Base-by-base conservation (phyloP, 2,888 invertebrate genomes). In the Drosophila meridionalis region DNA sequence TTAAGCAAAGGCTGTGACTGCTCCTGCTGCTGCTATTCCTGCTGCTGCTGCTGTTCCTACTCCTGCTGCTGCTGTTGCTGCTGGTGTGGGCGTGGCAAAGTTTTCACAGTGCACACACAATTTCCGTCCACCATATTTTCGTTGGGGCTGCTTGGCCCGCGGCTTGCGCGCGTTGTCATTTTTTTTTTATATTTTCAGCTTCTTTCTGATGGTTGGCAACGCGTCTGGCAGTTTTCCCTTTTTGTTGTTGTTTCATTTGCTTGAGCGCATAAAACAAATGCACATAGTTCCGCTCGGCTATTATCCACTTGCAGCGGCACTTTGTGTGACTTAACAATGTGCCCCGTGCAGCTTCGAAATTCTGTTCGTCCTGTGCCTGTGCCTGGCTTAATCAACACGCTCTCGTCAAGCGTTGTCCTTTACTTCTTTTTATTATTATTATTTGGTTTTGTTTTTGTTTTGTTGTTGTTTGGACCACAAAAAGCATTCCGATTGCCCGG, bases 401-500 rank as follows among this genome's bases (percentile, higher is more conserved):
- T 64, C 73, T 69, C 52, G 75, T 75, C 67, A 67, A 69, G 38
- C 64, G 53, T 56, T 67, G 58, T 61, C 45, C 52, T 58, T 56
- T 42, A 47, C 53, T 45, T 47, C n/a, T 4, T 28, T 47, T 77
- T 72, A 4, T 36, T 36, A 2, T 9, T 40, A n/a, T 14, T 40
- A n/a, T 14, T 42, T n/a, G 9, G 2, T 5, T n/a, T 14, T 20
- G 20, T 38, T 64, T 36, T 42, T 47, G 26, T 20, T 48, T n/a
- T 62, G 55, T 62, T 63, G 53, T 8, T 50, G 57, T 38, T 55
- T 69, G 79, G 82, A 87, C 85, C 85, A 82, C 85, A 88, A 86
- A 89, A 76, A 76, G 89, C 87, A 86, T 86, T 86, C 85, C 85
- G 73, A 86, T 86, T 86, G 85, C 89, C 89, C 85, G 74, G 76